A percentile compares a stretch with the other conserved stretches of the same genome.
Evolutionary conservation across 2,113 vertebrate genomes (phyloP).

Genomic region (Mustela nigripes): DNA sequence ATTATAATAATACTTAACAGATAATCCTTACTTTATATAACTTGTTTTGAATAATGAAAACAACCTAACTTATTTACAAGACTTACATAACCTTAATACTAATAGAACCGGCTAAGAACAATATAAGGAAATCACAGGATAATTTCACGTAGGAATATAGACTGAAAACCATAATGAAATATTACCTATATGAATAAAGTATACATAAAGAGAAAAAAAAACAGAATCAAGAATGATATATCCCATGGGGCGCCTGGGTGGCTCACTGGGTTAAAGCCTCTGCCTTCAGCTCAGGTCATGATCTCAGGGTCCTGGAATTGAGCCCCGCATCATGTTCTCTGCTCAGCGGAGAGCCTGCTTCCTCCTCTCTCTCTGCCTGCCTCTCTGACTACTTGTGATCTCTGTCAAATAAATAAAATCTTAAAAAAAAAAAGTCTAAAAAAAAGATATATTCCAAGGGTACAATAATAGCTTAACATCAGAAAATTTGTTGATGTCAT

Average conservation of each 20-base stretch:
- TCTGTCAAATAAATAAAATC: no score
- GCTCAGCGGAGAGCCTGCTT: no score
- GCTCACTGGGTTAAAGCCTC: no score
- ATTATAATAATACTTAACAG: slow-evolving; percentile 30
- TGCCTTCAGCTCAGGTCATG: no score
- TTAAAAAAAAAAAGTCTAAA: no score
- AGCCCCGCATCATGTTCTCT: no score
- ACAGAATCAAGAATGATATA: not conserved
- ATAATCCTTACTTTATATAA: slow-evolving; percentile 57
- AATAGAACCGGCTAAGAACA: not conserved
- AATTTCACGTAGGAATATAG: not conserved
- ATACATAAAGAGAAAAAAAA: not conserved
- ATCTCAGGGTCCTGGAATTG: no score
- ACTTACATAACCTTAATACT: slow-evolving; percentile 19
- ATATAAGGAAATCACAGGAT: not conserved
- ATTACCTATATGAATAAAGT: slow-evolving; percentile 14
- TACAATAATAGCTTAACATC: not conserved
- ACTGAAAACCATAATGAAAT: slow-evolving; percentile 4
- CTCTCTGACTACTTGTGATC: no score
- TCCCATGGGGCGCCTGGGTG: no score
- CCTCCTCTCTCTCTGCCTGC: no score
- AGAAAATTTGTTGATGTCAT: not conserved
- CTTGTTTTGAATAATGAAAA: slow-evolving; percentile 64
- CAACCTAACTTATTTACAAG: slow-evolving; percentile 40
- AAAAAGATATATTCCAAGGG: not conserved